Evolutionary conservation across 37 sponge, comb jelly and placozoan genomes (phyloP), one percentile per base, ranked within the genome.

Genomic region (Dysidea cf. avara): DNA sequence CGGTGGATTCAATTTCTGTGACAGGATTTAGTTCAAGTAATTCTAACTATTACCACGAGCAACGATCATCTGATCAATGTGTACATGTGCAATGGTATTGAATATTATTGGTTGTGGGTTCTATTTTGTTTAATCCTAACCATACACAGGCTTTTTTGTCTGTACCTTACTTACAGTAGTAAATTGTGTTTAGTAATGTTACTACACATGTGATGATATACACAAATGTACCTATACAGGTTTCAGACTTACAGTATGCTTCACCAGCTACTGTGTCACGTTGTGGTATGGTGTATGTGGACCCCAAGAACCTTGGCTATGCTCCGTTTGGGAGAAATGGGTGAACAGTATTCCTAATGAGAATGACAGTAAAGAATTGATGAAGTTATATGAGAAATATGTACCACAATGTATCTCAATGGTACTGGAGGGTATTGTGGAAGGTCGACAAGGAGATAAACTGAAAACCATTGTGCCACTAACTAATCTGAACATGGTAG

Each of bases 271-370:
- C 99, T 51, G 95, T 97, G 39, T 97, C 99, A 26, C 85, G 99
- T 1, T 97, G 99, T 86, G 99, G 99, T 64, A 97, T 97, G 99
- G 99, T 97, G 76, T 97, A 82, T 72, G 99, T 97, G 37, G 99
- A 97, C 65, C 99, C 99, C 16, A 97, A 97, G 90, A 90, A 97
- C 73, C 78, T 97, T 20, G 90, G 92, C 66, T 97, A 97, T 68
- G 68, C 71, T 46, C 99, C 95, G 13, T 97, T 79, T 97, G 99
- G 99, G 78, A 85, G 68, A 69, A 78, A 35, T 97, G 95, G 95
- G 74, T 90, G 37, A 82, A 75, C 40, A 62, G 29, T 21, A 32
- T 89, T 6, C 71, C 87, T 52, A 74, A 37, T 29, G 88, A 88
- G 58, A 72, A 52, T 2, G 95, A 97, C 63, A 36, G 75, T 22